phyloP scores from a whole-genome alignment of 92 coral and sea anemone species.

The Zoanthus sansibaricus region DNA sequence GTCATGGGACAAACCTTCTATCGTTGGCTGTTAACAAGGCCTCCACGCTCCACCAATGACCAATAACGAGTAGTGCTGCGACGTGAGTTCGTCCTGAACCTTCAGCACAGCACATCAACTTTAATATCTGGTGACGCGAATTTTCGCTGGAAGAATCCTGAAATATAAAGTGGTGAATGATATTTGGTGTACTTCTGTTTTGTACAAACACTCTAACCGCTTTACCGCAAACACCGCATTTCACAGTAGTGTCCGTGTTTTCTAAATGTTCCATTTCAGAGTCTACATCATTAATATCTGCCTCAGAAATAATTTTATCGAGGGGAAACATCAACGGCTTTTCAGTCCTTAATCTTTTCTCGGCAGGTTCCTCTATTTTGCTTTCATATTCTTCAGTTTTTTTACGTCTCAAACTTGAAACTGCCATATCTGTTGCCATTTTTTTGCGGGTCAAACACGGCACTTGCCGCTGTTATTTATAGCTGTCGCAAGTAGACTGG shows the following conservation, averaged over 20 bases:
- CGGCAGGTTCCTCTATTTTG: constrained; percentile 4
- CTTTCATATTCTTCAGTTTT: constrained; percentile 2
- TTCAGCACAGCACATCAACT: constrained; percentile 37
- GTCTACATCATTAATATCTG: constrained; percentile 49
- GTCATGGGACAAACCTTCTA: constrained; percentile 30
- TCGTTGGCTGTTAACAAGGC: constrained; percentile 45
- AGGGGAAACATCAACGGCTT: constrained; percentile 24
- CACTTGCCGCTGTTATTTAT: neutral
- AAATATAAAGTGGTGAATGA: constrained; percentile 42
- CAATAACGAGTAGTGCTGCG: constrained; percentile 39
- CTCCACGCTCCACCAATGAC: constrained; percentile 60
- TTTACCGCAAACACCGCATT: constrained; percentile 52
- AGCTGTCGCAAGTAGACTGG: constrained; percentile 13
- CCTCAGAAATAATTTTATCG: constrained; percentile 19
- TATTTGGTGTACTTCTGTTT: constrained; percentile 32
- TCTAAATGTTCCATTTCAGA: constrained; percentile 31
- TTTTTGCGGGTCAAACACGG: neutral
- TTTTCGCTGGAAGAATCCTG: constrained; percentile 21
- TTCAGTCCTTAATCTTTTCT: constrained; percentile 27
- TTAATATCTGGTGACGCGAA: constrained; percentile 32
- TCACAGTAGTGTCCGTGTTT: constrained; percentile 23
- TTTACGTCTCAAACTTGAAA: neutral
- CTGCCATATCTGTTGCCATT: constrained; percentile 16
- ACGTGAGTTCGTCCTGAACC: constrained; percentile 42
- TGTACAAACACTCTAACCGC: constrained; percentile 16